Base-by-base conservation (phyloP, 2,797 vertebrate species). In the Ibycter americanus region DNA sequence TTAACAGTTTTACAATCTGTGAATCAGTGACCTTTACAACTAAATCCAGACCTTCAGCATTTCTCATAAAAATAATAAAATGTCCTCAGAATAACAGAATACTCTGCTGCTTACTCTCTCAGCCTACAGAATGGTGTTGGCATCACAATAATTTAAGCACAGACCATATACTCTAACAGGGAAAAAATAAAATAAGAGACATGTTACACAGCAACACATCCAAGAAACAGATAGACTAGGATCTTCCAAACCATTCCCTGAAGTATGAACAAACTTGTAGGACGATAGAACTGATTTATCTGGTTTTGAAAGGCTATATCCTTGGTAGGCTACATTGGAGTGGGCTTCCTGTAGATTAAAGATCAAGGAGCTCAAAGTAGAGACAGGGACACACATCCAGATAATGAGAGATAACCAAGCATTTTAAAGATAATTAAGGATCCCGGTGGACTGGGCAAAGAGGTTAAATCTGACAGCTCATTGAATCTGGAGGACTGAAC, bases 11-110 rank as follows among this genome's bases (percentile, higher is more conserved):
- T 87, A 63, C 62, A 89, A 46, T 93, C 61, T 77, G 47, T 79
- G 66, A 90, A 80, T 87, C 80, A 32, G 36, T 97, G 90, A 51
- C 89, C 84, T 95, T 92, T 95, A 72, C 44, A 96, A 83, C 44
- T 76, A 87, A 97, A 87, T 83, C 42, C 80, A 89, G 82, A 93
- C 80, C 71, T 91, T 72, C 40, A 90, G 16, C 8, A 27, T 72
- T 74, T 95, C 40, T 92, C 38, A 83, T 86, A 80, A 95, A 97
- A 94, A 85, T 34, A 95, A 80, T 51, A 36, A 52, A 79, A 67
- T 67, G 14, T 34, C 46, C 71, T 92, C 51, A 63, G 47, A 80
- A 56, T 19, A 87, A 29, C 36, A 91, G 62, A 92, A 70, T 36
- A 70, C 5, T 54, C 81, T 32, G 15, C 15, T 62, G 11, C 18